phyloP scores from a whole-genome alignment of 2,797 vertebrate genomes.

The Pampus argenteus region DNA sequence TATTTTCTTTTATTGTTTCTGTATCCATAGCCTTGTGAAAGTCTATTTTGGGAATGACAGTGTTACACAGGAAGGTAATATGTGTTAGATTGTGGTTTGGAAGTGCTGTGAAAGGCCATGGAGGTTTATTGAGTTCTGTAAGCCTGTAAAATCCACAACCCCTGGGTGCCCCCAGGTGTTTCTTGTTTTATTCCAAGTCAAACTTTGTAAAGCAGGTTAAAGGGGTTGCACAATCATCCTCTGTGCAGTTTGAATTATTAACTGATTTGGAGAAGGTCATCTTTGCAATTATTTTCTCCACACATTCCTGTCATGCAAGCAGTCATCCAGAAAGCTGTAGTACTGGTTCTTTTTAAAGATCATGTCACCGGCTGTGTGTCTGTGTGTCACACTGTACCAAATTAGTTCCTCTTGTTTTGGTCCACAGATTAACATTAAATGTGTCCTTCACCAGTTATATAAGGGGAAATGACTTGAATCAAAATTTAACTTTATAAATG shows the following conservation, averaged over 20 bases:
- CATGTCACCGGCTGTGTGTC: too few relatives aligned
- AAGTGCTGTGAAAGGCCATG: background rate
- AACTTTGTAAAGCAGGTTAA: background rate
- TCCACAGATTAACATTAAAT: background rate
- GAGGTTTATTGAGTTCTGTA: background rate
- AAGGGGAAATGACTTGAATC: background rate
- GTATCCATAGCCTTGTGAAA: background rate
- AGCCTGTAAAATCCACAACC: background rate
- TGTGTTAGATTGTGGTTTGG: background rate
- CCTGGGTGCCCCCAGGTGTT: background rate
- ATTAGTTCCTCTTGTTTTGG: background rate
- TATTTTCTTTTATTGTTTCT: background rate
- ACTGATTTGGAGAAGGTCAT: slow-evolving; percentile 29
- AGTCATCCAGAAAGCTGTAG: too few relatives aligned
- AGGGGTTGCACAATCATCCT: background rate
- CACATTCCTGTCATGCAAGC: too few relatives aligned
- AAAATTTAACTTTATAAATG: background rate
- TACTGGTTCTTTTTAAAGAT: too few relatives aligned
- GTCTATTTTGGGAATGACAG: background rate
- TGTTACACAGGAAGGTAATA: background rate
- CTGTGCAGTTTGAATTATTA: slow-evolving; percentile 21
- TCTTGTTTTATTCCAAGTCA: background rate
- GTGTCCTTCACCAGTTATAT: background rate
- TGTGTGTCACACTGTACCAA: background rate
- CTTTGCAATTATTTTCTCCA: slow-evolving; percentile 32